Conservation (phyloP, 2,888 invertebrate species). For the Rotaria macrura region DNA sequence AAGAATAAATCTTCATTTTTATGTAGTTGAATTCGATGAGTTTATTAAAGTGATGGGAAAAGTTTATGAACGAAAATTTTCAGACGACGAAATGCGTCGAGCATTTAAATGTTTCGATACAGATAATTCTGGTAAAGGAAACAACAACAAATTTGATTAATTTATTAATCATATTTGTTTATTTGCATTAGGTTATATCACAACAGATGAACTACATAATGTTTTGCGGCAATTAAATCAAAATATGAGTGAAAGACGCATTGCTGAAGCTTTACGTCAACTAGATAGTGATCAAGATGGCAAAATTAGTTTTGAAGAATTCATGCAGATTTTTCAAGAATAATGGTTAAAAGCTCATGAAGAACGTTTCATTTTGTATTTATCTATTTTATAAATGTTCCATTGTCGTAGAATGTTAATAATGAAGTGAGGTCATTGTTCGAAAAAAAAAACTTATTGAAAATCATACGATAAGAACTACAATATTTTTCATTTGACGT, state of each 20-base stretch:
- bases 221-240: background rate
- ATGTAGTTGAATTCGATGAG: background rate
- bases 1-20: too few species aligned
- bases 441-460: too few species aligned
- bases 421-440: too few species aligned
- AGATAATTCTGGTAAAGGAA: constrained; percentile 8
- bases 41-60: constrained; percentile 11
- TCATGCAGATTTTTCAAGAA: background rate
- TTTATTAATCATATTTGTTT: too few species aligned
- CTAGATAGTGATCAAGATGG: background rate
- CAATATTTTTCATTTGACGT: too few species aligned
- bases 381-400: too few species aligned
- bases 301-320: constrained; percentile 2
- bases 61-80: constrained; percentile 28
- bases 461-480: too few species aligned
- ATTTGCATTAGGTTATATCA: background rate
- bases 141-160: background rate
- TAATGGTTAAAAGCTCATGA: too few species aligned
- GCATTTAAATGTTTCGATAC: constrained; percentile 29
- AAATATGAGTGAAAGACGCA: background rate
- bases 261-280: background rate
- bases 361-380: too few species aligned
- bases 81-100: constrained; percentile 22
- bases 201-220: background rate
- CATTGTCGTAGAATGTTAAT: too few species aligned